Evolutionary conservation across 2,797 vertebrate species (phyloP).

Genomic region (Discoglossus pictus): DNA sequence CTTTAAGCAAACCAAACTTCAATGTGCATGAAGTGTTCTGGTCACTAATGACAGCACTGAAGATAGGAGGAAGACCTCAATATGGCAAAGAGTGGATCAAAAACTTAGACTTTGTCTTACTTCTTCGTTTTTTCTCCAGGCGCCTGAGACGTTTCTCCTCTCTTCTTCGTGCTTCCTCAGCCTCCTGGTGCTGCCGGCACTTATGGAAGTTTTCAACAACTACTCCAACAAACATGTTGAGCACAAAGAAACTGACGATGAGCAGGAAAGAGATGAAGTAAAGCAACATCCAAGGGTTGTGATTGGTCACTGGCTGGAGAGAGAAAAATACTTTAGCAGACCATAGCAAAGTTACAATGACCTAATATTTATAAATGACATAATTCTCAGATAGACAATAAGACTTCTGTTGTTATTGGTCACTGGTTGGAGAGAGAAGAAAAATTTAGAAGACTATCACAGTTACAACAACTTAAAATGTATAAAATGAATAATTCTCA

Average conservation of each 20-base stretch:
- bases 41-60: conserved; percentile 26
- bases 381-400: too few relatives aligned
- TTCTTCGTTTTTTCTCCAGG: conserved; percentile 92
- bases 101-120: conserved; percentile 78
- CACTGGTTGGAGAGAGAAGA: too few relatives aligned
- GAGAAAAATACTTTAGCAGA: not conserved
- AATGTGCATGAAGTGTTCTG: conserved; percentile 35
- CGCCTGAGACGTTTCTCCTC: conserved; percentile 85
- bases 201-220: conserved; percentile 92
- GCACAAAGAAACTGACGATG: conserved; percentile 89
- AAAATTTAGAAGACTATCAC: too few relatives aligned
- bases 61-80: conserved; percentile 38
- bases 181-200: conserved; percentile 82
- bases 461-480: too few relatives aligned
- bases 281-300: conserved; percentile 90
- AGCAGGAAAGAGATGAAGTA: conserved; percentile 92
- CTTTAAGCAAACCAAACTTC: too few relatives aligned
- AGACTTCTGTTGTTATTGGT: too few relatives aligned
- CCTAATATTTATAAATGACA: too few relatives aligned
- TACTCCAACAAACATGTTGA: conserved; percentile 90
- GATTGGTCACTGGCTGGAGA: conserved; percentile 74
- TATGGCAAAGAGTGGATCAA: conserved; percentile 63
- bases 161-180: conserved; percentile 76
- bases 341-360: too few relatives aligned
- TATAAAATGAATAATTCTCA: too few relatives aligned